A percentile compares a stretch with the other conserved stretches of the same genome.
These are phyloP conservation scores for Xiphydria camelus DNA, from an alignment of 2,888 invertebrate species.

Conservation along the genomic window DNA sequence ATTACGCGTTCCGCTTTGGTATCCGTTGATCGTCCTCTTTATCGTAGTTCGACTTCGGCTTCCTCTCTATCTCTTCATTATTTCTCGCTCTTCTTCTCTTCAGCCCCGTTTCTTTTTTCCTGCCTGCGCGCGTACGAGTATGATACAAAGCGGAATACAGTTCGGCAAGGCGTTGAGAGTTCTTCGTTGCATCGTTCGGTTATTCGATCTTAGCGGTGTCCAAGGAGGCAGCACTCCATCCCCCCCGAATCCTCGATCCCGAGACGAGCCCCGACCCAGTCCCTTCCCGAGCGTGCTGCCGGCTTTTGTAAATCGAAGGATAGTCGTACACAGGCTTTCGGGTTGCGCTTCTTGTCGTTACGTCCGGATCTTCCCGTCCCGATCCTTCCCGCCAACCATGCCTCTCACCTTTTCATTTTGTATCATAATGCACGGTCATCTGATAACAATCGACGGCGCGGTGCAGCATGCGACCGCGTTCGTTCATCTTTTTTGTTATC, in stretches of 20 bases:
- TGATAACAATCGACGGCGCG: conserved; percentile 4
- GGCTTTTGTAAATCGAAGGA: not conserved
- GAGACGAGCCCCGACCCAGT: not conserved
- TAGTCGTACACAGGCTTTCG: conserved; percentile 15
- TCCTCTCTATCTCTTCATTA: not conserved
- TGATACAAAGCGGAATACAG: conserved; percentile 8
- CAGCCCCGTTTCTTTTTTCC: not conserved
- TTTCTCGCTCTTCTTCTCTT: not conserved
- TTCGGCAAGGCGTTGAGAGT: conserved; percentile 7
- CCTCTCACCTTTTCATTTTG: conserved; percentile 45
- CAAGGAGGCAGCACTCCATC: conserved; percentile 16
- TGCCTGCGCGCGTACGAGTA: conserved; percentile 8
- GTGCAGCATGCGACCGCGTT: conserved; percentile 11
- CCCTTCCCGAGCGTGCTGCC: conserved; percentile 12
- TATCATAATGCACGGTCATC: conserved; percentile 31
- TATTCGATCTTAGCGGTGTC: conserved; percentile 13
- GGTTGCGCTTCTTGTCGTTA: conserved; percentile 18
- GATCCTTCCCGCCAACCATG: conserved; percentile 30
- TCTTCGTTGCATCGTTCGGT: conserved; percentile 14
- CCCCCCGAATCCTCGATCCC: conserved; percentile 4
- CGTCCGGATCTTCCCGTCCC: conserved; percentile 8
- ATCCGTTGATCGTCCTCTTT: no score
- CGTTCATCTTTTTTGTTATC: conserved; percentile 15
- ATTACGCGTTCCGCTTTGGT: no score
- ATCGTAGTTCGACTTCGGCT: no score